A percentile compares a stretch with the other conserved stretches of the same genome.
These are phyloP conservation scores for Eretmochelys imbricata DNA, from an alignment of 2,113 vertebrate species.

Conservation along the genomic window DNA sequence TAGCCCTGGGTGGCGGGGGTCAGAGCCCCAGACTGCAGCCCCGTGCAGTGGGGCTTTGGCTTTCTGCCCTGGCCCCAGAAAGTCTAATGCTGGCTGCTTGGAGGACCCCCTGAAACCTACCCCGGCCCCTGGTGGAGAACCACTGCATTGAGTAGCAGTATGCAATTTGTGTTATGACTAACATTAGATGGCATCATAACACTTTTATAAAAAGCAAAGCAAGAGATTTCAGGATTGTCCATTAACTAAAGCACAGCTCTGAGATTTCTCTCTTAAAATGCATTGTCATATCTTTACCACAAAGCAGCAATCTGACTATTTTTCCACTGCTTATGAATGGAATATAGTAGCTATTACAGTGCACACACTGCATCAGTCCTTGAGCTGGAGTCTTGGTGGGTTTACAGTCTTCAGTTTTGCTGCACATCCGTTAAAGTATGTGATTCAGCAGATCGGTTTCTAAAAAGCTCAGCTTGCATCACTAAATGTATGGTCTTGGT, in stretches of 20 bases:
- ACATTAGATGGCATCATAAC: constrained; percentile 55
- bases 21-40: no score
- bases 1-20: no score
- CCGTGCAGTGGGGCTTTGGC: no score
- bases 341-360: background rate
- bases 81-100: no score
- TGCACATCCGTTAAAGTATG: background rate
- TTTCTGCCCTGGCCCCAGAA: no score
- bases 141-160: accelerated
- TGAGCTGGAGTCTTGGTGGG: background rate
- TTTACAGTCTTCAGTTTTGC: background rate
- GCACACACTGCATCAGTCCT: background rate
- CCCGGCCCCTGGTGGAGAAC: no score
- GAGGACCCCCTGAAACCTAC: no score
- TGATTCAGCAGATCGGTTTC: background rate
- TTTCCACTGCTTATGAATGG: background rate
- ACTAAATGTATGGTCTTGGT: background rate
- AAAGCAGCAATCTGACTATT: background rate
- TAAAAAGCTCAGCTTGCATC: background rate
- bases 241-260: background rate
- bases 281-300: background rate
- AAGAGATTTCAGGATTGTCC: background rate
- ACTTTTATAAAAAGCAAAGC: background rate
- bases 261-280: background rate
- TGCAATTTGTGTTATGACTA: background rate